Conservation (phyloP, 37 sponge, comb jelly and placozoan species). For the Crambe crambe region DNA sequence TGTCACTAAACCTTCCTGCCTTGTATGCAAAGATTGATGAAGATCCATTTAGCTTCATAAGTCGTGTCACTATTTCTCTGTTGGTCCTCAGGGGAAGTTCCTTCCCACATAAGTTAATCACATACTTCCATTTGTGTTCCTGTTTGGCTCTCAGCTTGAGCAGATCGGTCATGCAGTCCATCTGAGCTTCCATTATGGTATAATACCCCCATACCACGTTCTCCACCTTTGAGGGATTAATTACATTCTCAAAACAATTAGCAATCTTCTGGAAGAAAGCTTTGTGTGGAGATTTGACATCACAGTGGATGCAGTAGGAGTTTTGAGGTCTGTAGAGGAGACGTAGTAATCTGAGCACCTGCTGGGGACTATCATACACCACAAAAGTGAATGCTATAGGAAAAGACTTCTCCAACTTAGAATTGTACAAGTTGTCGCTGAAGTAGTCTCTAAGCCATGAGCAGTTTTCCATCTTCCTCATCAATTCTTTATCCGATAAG, state of each 20-base stretch:
- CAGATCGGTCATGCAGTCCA: conserved; percentile 35
- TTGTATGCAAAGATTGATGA: conserved; percentile 1
- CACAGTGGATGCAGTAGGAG: conserved; percentile 40
- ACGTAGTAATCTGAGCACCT: conserved; percentile 27
- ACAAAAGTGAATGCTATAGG: conserved; percentile 30
- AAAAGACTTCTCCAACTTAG: conserved; percentile 11
- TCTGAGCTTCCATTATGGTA: conserved; percentile 35
- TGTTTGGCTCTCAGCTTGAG: neutral
- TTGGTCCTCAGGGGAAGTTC: conserved; percentile 62
- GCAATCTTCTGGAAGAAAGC: conserved; percentile 9
- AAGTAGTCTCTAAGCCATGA: conserved; percentile 4
- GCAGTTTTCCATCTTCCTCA: neutral
- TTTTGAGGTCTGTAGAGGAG: conserved; percentile 47
- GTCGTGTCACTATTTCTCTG: conserved; percentile 43
- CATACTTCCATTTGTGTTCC: conserved; percentile 45
- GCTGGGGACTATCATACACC: conserved; percentile 15
- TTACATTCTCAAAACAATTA: conserved; percentile 27
- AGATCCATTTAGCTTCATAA: conserved; percentile 27
- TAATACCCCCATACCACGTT: conserved; percentile 8
- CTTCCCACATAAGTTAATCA: conserved; percentile 56
- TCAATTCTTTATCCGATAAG: neutral
- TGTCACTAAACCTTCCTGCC: neutral
- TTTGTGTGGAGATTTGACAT: conserved; percentile 11
- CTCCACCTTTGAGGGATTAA: conserved; percentile 17
- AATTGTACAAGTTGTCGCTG: conserved; percentile 29